Conservation (phyloP, 2,888 invertebrate species). For the Apotomis betuletana region DNA sequence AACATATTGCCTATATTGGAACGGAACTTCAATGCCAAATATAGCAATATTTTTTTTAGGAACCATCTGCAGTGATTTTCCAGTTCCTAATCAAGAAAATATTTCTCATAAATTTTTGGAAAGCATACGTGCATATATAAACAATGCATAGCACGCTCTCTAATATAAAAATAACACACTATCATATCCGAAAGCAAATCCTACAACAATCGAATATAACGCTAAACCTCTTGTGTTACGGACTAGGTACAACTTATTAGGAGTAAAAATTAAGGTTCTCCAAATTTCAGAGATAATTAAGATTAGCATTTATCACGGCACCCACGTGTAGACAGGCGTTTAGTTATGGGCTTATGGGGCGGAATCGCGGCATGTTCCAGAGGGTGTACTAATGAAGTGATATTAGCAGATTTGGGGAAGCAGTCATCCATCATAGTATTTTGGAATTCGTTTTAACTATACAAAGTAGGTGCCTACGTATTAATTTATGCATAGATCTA, state of each 20-base stretch:
- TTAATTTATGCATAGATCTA: too few relatives aligned
- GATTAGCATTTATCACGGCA: conserved; percentile 61
- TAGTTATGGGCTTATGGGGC: conserved; percentile 42
- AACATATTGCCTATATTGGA: too few relatives aligned
- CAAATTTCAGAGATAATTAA: conserved; percentile 65
- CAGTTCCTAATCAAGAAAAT: conserved; percentile 17
- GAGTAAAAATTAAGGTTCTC: not conserved
- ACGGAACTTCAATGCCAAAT: too few relatives aligned
- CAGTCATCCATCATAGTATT: conserved; percentile 12
- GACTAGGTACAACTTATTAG: conserved; percentile 10
- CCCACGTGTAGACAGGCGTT: conserved; percentile 61
- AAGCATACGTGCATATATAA: conserved; percentile 46
- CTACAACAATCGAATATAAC: not conserved
- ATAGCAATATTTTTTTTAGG: too few relatives aligned
- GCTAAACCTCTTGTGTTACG: not conserved
- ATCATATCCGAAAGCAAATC: not conserved
- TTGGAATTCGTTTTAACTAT: not conserved
- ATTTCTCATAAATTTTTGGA: conserved; percentile 45
- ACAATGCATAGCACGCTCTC: conserved; percentile 22
- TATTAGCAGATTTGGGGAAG: conserved; percentile 32
- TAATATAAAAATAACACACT: conserved; percentile 37
- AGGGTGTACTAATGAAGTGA: conserved; percentile 34
- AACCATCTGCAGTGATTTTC: too few relatives aligned
- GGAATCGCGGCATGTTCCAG: conserved; percentile 16
- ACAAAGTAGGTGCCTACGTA: too few relatives aligned